Base-by-base conservation (phyloP, 2,797 vertebrate species). In the Toxotes lorentzi region DNA sequence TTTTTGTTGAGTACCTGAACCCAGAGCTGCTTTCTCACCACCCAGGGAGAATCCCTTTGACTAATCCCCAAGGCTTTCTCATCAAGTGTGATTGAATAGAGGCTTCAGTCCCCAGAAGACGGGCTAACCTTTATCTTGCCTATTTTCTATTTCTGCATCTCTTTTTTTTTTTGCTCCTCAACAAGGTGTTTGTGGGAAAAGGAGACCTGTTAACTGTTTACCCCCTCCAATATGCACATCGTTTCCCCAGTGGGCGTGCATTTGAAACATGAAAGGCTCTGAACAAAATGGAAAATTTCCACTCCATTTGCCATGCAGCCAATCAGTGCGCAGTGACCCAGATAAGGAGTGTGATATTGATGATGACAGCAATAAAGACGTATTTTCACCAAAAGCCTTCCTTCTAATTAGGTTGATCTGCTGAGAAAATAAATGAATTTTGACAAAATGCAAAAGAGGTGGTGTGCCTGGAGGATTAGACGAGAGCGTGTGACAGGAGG, bases 301-400 rank as follows among this genome's bases (percentile, higher is more conserved):
- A 87, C 92, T 89, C 86, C 81, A 91, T 93, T 94, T 91, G 86
- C 89, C 72, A 79, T 72, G 84, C 87, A 91, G 89, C 89, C 91
- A 93, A 91, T 93, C 91, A 86, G 91, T 65, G 80, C 6, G 82
- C 92, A 68, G 86, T 92, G 93, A 93, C 91, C 92, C 91, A 93
- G 90, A 93, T 93, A 90, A 91, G 79, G 84, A 92, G 87, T 76
- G 84, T 79, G 87, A 91, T 93, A 93, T 91, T 83, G 88, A 92
- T 89, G 86, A 92, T 91, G 92, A 92, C 86, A 91, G 90, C 91
- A 91, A 91, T 91, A 91, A 93, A 94, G 92, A 91, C 23, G 78
- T 90, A 89, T 87, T 92, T 91, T 85, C 78, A 90, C 87, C 90
- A 86, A 83, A 78, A 90, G 90, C 86, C 74, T 85, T 84, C 75